Base-by-base conservation (phyloP, 2,797 vertebrate genomes). In the Enteromius unitaeniatus region DNA sequence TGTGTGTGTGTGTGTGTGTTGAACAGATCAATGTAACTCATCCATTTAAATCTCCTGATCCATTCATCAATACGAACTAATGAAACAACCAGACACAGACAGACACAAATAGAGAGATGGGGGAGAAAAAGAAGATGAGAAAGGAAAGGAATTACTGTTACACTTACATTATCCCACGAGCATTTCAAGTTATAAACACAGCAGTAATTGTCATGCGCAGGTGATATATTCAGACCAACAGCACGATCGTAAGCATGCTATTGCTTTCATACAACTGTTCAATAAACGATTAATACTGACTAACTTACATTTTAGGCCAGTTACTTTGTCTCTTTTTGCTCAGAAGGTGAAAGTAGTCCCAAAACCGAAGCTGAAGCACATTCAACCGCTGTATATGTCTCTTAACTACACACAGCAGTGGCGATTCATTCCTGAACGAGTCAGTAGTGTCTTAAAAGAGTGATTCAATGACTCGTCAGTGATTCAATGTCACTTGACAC, bases 31-130 rank as follows among this genome's bases (percentile, higher is more conserved):
- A 84, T 84, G 77, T 13, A 84, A 70, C 69, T 79, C 83, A 74
- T 79, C 83, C 77, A 74, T 77, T 84, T 84, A 79, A 79, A 84
- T 79, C 76, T 65, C 76, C 58, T 84, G 68, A 84, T 79, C 76
- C 68, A 84, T 79, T 84, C 58, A 83, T 62, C 74, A 80, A 85
- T 74, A 83, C 28, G 55, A 68, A 70, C 60, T 68, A 82, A 82
- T 82, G 64, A 85, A 78, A 79, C 79, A 79, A 42, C 69, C 23
- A 79, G 62, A 85, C 47, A 51, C n/a, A 78, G 42, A 62, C 45
- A 26, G 47, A 82, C 42, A 77, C 51, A 67, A 31, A 81, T 49
- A 79, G n/a, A 84, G 69, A 79, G 45, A 75, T 49, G 73, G 26
- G 34, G 28, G n/a, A 37, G 13, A 65, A 65, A 78, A 9, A 10